These are phyloP conservation scores for Tragelaphus imberbis DNA, from an alignment of 2,113 vertebrate species.

Conservation along the genomic window DNA sequence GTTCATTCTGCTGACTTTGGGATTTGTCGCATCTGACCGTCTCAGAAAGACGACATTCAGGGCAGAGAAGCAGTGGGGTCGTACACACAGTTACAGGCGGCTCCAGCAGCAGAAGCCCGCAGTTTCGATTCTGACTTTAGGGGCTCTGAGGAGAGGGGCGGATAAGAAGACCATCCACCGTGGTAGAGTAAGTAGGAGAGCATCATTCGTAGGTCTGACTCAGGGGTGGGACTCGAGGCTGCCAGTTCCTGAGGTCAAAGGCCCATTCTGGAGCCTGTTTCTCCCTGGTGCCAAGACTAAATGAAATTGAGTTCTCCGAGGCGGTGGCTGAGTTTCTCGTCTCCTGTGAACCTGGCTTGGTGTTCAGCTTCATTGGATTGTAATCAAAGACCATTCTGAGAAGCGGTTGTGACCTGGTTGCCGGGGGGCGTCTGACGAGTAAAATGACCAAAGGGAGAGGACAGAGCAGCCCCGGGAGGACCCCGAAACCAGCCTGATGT, in stretches of 20 bases:
- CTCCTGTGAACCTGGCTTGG: not conserved
- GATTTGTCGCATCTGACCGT: not conserved
- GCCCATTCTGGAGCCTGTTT: not conserved
- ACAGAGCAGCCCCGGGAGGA: not conserved
- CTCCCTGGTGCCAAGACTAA: not conserved
- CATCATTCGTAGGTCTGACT: fast-evolving
- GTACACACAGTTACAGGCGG: not conserved
- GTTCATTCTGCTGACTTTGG: not conserved
- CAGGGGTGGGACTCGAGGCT: not conserved
- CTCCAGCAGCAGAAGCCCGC: not conserved
- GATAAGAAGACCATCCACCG: not conserved
- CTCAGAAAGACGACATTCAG: not conserved
- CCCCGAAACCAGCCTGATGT: not conserved
- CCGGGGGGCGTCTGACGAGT: not conserved
- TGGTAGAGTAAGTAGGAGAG: not conserved
- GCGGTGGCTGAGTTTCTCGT: not conserved
- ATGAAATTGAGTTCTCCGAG: not conserved
- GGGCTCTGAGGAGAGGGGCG: not conserved
- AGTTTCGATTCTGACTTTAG: not conserved
- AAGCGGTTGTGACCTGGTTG: not conserved
- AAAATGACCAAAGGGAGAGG: conserved; percentile 3
- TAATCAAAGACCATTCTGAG: conserved; percentile 40
- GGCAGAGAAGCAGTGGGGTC: not conserved
- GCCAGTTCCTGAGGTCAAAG: fast-evolving
- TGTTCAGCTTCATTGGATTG: conserved; percentile 49